Base-by-base conservation (phyloP, 2,797 vertebrate genomes). In the Pseudochirops corinnae region DNA sequence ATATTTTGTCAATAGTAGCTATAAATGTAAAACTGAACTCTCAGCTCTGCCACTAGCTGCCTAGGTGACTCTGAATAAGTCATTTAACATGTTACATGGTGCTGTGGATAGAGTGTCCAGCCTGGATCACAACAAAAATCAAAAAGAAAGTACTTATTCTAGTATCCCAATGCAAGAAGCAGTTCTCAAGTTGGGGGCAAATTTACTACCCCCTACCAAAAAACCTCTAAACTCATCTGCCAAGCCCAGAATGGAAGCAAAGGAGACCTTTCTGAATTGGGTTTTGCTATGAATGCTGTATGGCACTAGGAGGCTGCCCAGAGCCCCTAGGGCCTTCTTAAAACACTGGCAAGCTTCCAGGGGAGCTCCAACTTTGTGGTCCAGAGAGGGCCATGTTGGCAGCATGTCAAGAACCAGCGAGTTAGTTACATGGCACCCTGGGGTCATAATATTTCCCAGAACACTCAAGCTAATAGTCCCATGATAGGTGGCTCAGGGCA, bases 361-460 rank as follows among this genome's bases (percentile, higher is more conserved):
- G 96, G 97, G 95, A 96, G 97, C 97, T 96, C 94, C 96, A 95
- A 94, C 96, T 97, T 92, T 74, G 96, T 94, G 95, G 94, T 94
- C 96, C 90, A n/a, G 95, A 94, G 96, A 97, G 95, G 97, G 94
- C 95, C 93, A 91, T 11, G 96, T 52, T 98, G 97, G 97, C 96
- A 97, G 97, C 94, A 92, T 95, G 97, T 96, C 97, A 96, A 97
- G 52, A 96, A 91, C 93, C 39, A 33, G 95, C 96, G 97, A 97
- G 97, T 97, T 98, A 97, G 97, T 97, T 98, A 96, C 98, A 95
- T 57, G 97, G 97, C 91, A 55, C 96, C 98, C 98, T 96, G 97
- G 97, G 97, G 97, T 97, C 97, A 97, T 97, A 95, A 97, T 96
- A 95, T 98, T 97, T 98, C 97, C 98, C 97, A 97, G 97, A 98